phyloP scores from a whole-genome alignment of 1,140 invertebrate species.

The Bombus pascuorum region DNA sequence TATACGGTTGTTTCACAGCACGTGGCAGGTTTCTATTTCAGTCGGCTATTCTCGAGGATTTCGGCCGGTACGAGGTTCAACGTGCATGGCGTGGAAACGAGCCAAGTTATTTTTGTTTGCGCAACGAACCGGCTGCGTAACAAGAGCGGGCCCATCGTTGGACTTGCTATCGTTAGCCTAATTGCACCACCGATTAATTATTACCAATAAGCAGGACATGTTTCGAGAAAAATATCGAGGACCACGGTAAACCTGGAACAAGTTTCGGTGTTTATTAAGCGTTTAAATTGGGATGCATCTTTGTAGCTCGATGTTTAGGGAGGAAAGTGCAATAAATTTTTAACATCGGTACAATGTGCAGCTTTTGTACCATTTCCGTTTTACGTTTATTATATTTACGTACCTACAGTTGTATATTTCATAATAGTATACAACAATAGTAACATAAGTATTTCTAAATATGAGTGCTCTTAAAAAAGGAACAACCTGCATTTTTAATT shows the following conservation, averaged over 20 bases:
- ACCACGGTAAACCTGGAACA: background rate
- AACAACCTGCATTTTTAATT: too few relatives aligned
- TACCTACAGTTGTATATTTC: too few relatives aligned
- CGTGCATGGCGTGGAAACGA: conserved; percentile 33
- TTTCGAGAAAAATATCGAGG: background rate
- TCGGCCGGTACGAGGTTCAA: background rate
- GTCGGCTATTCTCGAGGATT: conserved; percentile 17
- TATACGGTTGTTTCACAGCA: conserved; percentile 33
- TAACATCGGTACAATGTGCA: background rate
- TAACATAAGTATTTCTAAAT: too few relatives aligned
- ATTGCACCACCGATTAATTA: conserved; percentile 33
- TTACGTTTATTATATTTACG: background rate
- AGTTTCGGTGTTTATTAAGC: background rate
- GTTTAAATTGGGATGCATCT: background rate
- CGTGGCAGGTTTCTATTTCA: conserved; percentile 36
- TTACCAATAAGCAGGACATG: background rate
- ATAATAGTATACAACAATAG: too few relatives aligned
- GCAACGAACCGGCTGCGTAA: background rate
- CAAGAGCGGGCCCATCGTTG: background rate
- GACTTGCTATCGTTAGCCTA: conserved; percentile 10
- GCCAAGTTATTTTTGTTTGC: conserved; percentile 38
- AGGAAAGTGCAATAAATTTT: background rate
- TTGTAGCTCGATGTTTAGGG: too few relatives aligned
- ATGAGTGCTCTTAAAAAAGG: too few relatives aligned
- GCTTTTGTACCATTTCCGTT: background rate